phyloP scores from a whole-genome alignment of 1,140 invertebrate genomes.

The Radopholus similis region DNA sequence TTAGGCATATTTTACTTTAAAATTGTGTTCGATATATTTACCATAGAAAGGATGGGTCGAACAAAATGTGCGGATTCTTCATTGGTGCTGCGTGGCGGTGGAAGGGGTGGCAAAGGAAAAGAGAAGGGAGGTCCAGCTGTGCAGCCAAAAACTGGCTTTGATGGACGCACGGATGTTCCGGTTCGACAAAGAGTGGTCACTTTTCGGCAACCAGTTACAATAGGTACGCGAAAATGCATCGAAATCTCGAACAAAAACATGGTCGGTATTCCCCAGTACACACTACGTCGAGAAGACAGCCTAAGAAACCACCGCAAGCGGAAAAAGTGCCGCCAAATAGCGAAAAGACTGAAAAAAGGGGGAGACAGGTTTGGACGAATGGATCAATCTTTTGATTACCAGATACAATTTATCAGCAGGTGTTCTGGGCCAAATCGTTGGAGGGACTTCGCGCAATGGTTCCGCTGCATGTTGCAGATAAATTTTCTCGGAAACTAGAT shows the following conservation, averaged over 20 bases:
- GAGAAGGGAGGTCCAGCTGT: background rate
- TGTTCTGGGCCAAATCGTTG: constrained; percentile 95
- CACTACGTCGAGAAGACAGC: constrained; percentile 70
- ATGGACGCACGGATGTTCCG: constrained; percentile 73
- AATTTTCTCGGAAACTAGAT: constrained; percentile 63
- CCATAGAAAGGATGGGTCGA: constrained; percentile 44
- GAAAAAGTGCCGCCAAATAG: background rate
- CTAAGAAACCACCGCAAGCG: constrained; percentile 25
- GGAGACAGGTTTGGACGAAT: background rate
- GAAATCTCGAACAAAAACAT: too few species aligned
- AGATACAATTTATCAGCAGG: constrained; percentile 61
- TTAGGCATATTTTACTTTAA: too few species aligned
- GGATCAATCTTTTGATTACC: background rate
- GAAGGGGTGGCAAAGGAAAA: constrained; percentile 13
- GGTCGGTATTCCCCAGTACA: constrained; percentile 91
- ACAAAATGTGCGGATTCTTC: constrained; percentile 46
- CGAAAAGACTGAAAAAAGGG: background rate
- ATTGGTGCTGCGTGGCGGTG: constrained; percentile 26
- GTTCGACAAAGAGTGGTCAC: constrained; percentile 76
- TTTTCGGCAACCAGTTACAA: background rate
- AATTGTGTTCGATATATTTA: too few species aligned
- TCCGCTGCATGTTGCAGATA: constrained; percentile 65
- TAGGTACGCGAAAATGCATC: too few species aligned
- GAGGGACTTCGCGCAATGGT: constrained; percentile 76
- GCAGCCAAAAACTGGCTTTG: constrained; percentile 42